Evolutionary conservation across 2,113 vertebrate genomes (phyloP).

Genomic region (Lamprologus ornatipinnis): DNA sequence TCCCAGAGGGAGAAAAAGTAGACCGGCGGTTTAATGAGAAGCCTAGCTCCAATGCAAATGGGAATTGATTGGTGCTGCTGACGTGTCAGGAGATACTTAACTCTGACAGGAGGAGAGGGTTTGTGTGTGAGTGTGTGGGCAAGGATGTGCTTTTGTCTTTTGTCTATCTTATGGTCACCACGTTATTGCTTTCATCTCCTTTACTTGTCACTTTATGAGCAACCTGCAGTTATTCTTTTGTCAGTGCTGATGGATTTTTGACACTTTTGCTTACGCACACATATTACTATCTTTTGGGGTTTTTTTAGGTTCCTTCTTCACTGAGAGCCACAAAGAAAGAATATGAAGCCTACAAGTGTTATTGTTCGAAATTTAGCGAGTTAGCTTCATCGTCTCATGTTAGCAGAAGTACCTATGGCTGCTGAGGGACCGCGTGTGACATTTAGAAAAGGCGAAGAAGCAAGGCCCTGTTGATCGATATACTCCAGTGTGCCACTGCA

Average conservation of each 20-base stretch:
- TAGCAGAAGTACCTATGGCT: not conserved
- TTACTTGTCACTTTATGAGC: not conserved
- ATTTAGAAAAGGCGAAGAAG: not conserved
- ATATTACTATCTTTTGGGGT: fast-evolving
- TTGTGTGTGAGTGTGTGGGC: not conserved
- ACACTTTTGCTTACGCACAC: not conserved
- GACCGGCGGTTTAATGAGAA: conserved; percentile 26
- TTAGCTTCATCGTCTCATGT: not conserved
- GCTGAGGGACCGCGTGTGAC: not conserved
- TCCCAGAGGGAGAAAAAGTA: conserved; percentile 1
- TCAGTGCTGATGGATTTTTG: conserved; percentile 4
- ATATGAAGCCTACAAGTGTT: not conserved
- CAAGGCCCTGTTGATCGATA: not conserved
- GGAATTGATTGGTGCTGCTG: conserved; percentile 40
- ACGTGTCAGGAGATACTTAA: conserved; percentile 19
- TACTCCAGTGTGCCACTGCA: not conserved
- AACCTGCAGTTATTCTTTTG: not conserved
- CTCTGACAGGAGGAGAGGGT: not conserved
- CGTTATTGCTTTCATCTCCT: not conserved
- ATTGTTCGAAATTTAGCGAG: not conserved
- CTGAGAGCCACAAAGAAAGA: not conserved
- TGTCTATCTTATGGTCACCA: not conserved
- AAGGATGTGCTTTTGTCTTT: not conserved
- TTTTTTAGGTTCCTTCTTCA: not conserved
- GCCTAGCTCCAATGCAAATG: conserved; percentile 31